Evolutionary conservation across 1,140 invertebrate species (phyloP).

Genomic region (Rhagoletis zephyria): DNA sequence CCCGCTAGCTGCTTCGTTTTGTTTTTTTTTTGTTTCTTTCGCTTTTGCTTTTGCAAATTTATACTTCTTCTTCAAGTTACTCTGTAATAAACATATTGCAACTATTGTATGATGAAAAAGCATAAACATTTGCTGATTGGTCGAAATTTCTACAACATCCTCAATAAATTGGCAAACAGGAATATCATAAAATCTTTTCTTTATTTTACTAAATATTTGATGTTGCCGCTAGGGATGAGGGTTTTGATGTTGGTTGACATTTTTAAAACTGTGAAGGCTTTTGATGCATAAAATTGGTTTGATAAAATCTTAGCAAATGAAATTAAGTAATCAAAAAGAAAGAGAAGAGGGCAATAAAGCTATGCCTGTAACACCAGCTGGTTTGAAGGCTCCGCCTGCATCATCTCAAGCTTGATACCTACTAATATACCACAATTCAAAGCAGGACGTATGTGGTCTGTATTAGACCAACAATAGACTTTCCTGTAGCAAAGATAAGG

Average conservation of each 20-base stretch:
- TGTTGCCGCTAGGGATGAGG: constrained; percentile 46
- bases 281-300: too few species aligned
- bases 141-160: constrained; percentile 18
- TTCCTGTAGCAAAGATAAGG: too few species aligned
- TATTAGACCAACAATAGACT: too few species aligned
- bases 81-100: constrained; percentile 42
- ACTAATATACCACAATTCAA: too few species aligned
- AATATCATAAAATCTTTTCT: constrained; percentile 11
- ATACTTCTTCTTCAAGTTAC: constrained; percentile 35
- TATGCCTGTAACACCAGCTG: too few species aligned
- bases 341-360: too few species aligned
- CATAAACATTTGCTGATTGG: constrained; percentile 51
- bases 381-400: too few species aligned
- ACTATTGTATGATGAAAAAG: constrained; percentile 38
- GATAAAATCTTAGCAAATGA: too few species aligned
- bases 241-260: not conserved
- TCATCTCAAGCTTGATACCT: too few species aligned
- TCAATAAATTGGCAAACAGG: constrained; percentile 44
- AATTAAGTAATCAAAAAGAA: too few species aligned
- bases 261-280: too few species aligned
- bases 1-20: not conserved
- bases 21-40: not conserved
- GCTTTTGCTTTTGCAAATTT: not conserved
- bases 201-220: constrained; percentile 30
- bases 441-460: too few species aligned